Base-by-base conservation (phyloP, 2,888 invertebrate genomes). In the Plemyria rubiginata region DNA sequence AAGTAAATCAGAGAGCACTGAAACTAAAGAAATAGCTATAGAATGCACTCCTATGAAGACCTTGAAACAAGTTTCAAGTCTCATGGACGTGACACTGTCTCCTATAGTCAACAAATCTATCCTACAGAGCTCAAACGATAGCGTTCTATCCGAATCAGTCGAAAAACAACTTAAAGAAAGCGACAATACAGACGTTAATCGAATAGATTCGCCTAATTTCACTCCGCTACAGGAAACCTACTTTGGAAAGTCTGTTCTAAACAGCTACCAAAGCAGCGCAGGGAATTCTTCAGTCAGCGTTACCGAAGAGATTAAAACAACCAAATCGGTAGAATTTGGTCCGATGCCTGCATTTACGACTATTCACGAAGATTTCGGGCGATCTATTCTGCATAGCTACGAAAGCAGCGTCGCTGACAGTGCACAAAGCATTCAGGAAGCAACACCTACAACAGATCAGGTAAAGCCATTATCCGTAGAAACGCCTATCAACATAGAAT, bases 1-100 rank as follows among this genome's bases (percentile, higher is more conserved):
- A 40, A 29, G 40, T 38, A 55, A 12, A 9, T 36, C 32, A n/a
- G 54, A 43, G 2, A 41, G 15, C 12, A 13, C 51, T 0, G 84
- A 82, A n/a, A 62, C 59, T 40, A 74, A 65, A 58, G 84, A 85
- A 43, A 74, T 45, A 1, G 71, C 64, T 2, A 78, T 90, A 32
- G 85, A 90, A 78, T 87, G 87, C 63, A 92, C 92, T 22, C 92
- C 92, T 1, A 81, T 87, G 84, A 92, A 92, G 61, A 59, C 82
- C 1, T 62, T 74, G 4, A 87, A 85, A 74, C 81, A 82, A 65
- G 72, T 75, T 0, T 70, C 82, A 0, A 80, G 75, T 59, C 71
- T 91, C 0, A 83, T 92, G 83, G 90, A 92, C 45, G 83, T 91
- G 0, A 87, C 88, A 0, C 75, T 92, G 43, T 92, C 92, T 0